These are phyloP conservation scores for Uromys caudimaculatus DNA, from an alignment of 2,797 vertebrate species.

Conservation along the genomic window DNA sequence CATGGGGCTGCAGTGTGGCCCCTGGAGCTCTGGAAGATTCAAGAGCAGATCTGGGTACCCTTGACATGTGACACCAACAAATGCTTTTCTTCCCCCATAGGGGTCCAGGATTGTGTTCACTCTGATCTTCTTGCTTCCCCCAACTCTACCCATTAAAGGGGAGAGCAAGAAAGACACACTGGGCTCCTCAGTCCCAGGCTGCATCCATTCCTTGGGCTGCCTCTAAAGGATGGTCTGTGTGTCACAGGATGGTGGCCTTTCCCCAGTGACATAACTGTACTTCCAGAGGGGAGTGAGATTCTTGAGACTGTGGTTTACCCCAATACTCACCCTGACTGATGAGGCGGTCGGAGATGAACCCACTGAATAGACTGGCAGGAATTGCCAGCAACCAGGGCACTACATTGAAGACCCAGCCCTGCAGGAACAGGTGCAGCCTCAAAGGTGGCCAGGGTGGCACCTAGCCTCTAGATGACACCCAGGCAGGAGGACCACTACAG, in stretches of 20 bases:
- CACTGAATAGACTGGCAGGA: slow-evolving; percentile 93
- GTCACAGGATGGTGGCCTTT: neutral
- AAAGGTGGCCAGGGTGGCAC: neutral
- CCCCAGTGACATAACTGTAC: neutral
- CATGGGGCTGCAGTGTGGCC: neutral
- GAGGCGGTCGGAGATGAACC: slow-evolving; percentile 95
- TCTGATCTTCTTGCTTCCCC: neutral
- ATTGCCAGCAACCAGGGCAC: slow-evolving; percentile 97
- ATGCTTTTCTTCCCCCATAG: neutral
- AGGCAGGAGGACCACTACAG: accelerated
- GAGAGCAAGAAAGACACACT: neutral
- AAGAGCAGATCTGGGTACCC: neutral
- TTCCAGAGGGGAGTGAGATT: neutral
- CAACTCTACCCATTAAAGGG: neutral
- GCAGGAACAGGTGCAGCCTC: slow-evolving; percentile 45
- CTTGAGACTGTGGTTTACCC: neutral
- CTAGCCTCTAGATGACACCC: neutral
- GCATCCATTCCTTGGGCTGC: too few species aligned
- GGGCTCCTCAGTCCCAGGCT: too few species aligned
- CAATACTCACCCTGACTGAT: slow-evolving; percentile 91
- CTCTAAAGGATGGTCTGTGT: neutral
- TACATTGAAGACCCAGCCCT: slow-evolving; percentile 99
- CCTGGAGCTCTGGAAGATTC: neutral
- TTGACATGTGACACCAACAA: accelerated
- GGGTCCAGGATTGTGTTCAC: too few species aligned